Base-by-base conservation (phyloP, 2,888 invertebrate genomes). In the Pyrrhosoma nymphula region DNA sequence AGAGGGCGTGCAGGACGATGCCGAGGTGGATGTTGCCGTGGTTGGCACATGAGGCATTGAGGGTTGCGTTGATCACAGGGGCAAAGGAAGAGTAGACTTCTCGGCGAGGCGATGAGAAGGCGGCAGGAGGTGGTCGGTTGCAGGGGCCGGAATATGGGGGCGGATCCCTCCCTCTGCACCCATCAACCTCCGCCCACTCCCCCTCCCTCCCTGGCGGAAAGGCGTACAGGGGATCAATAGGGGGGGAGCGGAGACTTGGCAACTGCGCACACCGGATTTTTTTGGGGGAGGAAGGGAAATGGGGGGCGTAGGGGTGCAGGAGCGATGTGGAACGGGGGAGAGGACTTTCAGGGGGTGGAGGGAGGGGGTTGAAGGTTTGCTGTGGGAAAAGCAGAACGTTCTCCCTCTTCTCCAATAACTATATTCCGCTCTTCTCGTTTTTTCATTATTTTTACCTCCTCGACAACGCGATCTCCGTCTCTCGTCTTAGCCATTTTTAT, bases 141-240 rank as follows among this genome's bases (percentile, higher is more conserved):
- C 10, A 56, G 56, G 56, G 56, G 69, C 69, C 2, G 26, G 6
- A 23, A 23, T 23, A 20, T 0, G 69, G 23, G 26, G 23, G 26
- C 69, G 23, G 69, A 16, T 8, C 69, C 63, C 23, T 63, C 63
- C 23, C 63, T 16, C 63, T 63, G n/a, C n/a, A n/a, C n/a, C n/a
- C n/a, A n/a, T n/a, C n/a, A n/a, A n/a, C n/a, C n/a, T n/a, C n/a
- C n/a, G n/a, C n/a, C n/a, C n/a, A n/a, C n/a, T n/a, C 63, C 63
- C 30, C 30, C 75, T n/a, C 75, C 30, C n/a, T 10, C 75, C 75
- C n/a, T 75, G 23, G 69, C n/a, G 26, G 63, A 91, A 60, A 60
- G 35, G 93, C 93, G 63, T 47, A 39, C 91, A 63, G 47, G 69
- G 69, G 93, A 93, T 93, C 93, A 93, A 93, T 93, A 93, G 63